These are phyloP conservation scores for Cyrtonyx montezumae DNA, from an alignment of 2,113 vertebrate species.

Conservation along the genomic window DNA sequence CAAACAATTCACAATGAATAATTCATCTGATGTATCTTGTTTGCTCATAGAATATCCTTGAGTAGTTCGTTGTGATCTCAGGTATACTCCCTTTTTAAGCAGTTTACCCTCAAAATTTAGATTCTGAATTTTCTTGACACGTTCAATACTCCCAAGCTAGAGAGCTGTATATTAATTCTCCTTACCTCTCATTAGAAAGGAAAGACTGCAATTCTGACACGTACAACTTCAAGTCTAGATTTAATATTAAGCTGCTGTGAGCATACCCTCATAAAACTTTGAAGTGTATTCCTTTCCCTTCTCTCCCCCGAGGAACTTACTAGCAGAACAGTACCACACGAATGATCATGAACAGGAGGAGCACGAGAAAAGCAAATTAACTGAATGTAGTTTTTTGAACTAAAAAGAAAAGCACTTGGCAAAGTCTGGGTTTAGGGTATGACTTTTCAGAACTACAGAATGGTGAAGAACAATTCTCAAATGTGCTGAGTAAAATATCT, in stretches of 20 bases:
- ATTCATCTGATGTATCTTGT: neutral
- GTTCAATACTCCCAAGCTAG: slow-evolving; percentile 2
- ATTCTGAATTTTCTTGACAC: slow-evolving; percentile 3
- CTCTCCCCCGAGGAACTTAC: slow-evolving; percentile 10
- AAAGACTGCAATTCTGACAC: neutral
- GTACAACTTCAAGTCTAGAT: slow-evolving; percentile 27
- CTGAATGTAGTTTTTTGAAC: slow-evolving; percentile 11
- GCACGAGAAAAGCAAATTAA: slow-evolving; percentile 34
- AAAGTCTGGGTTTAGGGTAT: slow-evolving; percentile 23
- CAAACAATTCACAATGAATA: neutral
- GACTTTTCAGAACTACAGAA: slow-evolving; percentile 16
- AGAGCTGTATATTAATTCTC: neutral
- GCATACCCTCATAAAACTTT: slow-evolving; percentile 54
- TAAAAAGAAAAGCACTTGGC: slow-evolving; percentile 7
- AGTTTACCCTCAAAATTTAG: neutral
- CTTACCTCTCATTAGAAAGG: neutral
- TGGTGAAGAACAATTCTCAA: neutral
- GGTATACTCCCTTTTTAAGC: neutral
- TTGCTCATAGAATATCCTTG: neutral
- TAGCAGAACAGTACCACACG: neutral
- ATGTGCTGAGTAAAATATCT: slow-evolving; percentile 3
- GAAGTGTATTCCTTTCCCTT: slow-evolving; percentile 28
- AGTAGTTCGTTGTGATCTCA: neutral
- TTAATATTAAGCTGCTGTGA: slow-evolving; percentile 51
- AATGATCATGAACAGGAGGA: slow-evolving; percentile 7